Evolutionary conservation across 2,113 vertebrate genomes (phyloP).

Genomic region (Amblyopsis rosae): DNA sequence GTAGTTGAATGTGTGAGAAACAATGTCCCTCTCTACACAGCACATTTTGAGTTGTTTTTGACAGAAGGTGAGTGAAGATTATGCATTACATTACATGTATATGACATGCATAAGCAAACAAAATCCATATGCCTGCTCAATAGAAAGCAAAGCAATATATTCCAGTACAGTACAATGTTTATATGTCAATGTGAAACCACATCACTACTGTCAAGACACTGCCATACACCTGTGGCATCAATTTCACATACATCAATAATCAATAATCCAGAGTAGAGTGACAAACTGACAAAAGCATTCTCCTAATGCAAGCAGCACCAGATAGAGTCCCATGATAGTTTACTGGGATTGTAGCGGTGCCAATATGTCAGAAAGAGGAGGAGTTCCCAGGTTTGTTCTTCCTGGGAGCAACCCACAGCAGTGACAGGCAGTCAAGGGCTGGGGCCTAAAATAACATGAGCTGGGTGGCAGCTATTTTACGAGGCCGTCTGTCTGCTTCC

Average conservation of each 20-base stretch:
- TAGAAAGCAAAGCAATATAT: too few species aligned
- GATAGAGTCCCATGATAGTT: constrained; percentile 32
- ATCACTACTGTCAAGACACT: too few species aligned
- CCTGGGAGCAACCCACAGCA: constrained; percentile 43
- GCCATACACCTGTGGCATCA: constrained; percentile 21
- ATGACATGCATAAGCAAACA: too few species aligned
- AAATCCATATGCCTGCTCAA: too few species aligned
- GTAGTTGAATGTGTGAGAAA: too few species aligned
- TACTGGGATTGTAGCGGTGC: constrained; percentile 48
- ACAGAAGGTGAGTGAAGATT: too few species aligned
- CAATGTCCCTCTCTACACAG: too few species aligned
- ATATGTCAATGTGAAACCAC: too few species aligned
- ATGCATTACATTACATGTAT: too few species aligned
- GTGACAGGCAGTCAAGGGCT: constrained; percentile 44
- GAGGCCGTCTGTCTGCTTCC: constrained; percentile 62
- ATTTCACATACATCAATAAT: too few species aligned
- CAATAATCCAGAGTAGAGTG: constrained; percentile 63
- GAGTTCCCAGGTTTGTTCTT: constrained; percentile 27
- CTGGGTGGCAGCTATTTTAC: constrained; percentile 41
- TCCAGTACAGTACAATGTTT: too few species aligned
- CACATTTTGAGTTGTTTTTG: too few species aligned
- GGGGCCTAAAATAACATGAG: constrained; percentile 61
- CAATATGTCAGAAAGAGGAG: constrained; percentile 42
- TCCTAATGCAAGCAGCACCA: constrained; percentile 42
- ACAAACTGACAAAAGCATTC: constrained; percentile 32